Conservation (phyloP, 2,888 invertebrate species). For the Stegophylla sp. region DNA sequence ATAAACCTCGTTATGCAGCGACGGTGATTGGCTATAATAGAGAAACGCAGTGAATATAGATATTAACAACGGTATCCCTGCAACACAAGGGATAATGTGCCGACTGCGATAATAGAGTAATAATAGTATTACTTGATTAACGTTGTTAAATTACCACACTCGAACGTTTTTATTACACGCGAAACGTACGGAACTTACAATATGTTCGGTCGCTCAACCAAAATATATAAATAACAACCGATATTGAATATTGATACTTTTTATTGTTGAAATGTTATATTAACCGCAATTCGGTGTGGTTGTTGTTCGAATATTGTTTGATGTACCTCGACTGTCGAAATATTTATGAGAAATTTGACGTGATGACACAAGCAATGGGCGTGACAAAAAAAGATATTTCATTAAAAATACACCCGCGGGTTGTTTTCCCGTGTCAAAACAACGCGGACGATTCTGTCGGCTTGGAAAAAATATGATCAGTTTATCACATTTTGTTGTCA, state of each 20-base stretch:
- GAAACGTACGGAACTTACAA: neutral
- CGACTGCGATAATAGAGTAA: neutral
- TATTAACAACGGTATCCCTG: too few species aligned
- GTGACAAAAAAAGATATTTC: neutral
- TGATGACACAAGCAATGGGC: neutral
- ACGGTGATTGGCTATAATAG: too few species aligned
- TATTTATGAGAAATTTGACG: neutral
- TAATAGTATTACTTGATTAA: neutral
- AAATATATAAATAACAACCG: too few species aligned
- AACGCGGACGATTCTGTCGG: neutral
- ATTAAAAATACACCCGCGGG: too few species aligned
- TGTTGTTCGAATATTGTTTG: neutral
- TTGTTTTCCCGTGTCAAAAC: neutral
- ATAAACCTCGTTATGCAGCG: neutral
- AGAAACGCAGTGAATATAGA: neutral
- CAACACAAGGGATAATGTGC: neutral
- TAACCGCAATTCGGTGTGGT: too few species aligned
- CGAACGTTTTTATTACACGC: neutral
- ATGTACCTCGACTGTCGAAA: neutral
- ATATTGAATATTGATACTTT: neutral
- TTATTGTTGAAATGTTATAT: neutral
- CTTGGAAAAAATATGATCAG: neutral
- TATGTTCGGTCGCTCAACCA: neutral
- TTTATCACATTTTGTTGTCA: neutral
- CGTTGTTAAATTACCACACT: neutral